Evolutionary conservation across 2,113 vertebrate genomes (phyloP).

Genomic region (Columbina picui): DNA sequence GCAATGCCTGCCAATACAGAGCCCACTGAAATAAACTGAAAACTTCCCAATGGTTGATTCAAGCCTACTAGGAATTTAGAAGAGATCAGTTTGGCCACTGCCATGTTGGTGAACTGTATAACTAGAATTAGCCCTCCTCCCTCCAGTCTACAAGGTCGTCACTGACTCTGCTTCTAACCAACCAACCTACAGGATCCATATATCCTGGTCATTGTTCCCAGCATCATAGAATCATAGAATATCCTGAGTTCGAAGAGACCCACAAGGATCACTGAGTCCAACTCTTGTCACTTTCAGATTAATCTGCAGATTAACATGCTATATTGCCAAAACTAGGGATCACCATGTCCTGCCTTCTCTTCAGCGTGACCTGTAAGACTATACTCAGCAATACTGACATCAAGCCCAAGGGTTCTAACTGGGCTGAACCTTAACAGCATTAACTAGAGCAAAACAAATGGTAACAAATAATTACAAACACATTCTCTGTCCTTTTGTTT

Average conservation of each 20-base stretch:
- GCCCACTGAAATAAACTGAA: not conserved
- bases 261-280: no score
- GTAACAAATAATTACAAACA: not conserved
- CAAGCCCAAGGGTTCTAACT: not conserved
- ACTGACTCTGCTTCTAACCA: not conserved
- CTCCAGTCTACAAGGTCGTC: not conserved
- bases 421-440: not conserved
- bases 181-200: not conserved
- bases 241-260: no score
- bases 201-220: not conserved
- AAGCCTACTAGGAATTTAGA: not conserved
- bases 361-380: not conserved
- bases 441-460: not conserved
- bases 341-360: not conserved
- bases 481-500: not conserved
- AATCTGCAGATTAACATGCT: not conserved
- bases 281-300: not conserved
- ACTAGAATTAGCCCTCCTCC: not conserved
- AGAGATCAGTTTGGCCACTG: not conserved
- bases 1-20: not conserved
- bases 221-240: no score
- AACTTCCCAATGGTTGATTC: not conserved
- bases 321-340: not conserved
- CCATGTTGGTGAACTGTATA: not conserved
- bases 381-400: not conserved